Conservation (phyloP, 2,797 vertebrate genomes). For the Psittacula echo region DNA sequence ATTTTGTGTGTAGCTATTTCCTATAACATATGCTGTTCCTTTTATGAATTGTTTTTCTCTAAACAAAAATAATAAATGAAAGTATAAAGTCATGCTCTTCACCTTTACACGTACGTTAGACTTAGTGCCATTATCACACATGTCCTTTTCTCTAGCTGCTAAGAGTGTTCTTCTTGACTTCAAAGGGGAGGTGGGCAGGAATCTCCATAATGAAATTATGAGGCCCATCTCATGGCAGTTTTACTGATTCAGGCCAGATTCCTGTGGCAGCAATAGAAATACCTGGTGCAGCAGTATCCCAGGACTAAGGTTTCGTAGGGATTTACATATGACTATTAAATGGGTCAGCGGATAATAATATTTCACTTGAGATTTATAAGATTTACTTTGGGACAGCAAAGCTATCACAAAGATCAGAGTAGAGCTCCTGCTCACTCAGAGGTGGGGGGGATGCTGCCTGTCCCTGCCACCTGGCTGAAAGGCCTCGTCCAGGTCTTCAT, state of each 20-base stretch:
- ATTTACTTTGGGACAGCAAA: neutral
- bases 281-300: neutral
- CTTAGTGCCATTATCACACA: neutral
- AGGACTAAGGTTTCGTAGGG: neutral
- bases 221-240: neutral
- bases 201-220: neutral
- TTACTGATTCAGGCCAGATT: neutral
- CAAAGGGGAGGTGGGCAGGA: neutral
- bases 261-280: neutral
- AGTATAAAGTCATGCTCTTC: neutral
- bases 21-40: neutral
- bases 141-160: neutral
- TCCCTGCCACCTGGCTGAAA: neutral
- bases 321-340: neutral
- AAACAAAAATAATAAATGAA: neutral
- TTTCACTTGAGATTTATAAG: neutral
- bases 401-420: neutral
- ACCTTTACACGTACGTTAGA: neutral
- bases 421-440: neutral
- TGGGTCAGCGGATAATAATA: neutral
- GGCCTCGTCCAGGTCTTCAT: neutral
- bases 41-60: neutral
- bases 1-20: neutral
- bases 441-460: rapidly evolving
- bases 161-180: neutral